phyloP scores from a whole-genome alignment of 2,797 vertebrate genomes.

The Cetoscarus ocellatus region DNA sequence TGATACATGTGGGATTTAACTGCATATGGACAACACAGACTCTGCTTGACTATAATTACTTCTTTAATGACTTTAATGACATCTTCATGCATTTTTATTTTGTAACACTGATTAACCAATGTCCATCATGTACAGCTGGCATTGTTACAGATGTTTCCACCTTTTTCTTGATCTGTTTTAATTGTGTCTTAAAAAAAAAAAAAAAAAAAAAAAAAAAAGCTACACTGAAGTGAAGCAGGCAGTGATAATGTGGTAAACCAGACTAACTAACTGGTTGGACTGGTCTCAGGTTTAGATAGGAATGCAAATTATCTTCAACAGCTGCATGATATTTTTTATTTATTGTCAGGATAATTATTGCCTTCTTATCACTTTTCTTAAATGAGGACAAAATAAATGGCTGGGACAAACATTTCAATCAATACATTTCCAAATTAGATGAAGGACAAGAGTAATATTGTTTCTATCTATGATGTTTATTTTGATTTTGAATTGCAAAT shows the following conservation, averaged over 20 bases:
- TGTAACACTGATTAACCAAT: not conserved
- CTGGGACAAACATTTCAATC: no score
- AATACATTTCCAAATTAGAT: no score
- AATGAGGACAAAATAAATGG: no score
- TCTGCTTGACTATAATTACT: not conserved
- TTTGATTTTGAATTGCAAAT: no score
- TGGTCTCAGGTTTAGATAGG: slow-evolving; percentile 11
- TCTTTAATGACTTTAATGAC: not conserved
- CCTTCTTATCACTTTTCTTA: no score
- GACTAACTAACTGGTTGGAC: slow-evolving; percentile 20
- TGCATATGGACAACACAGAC: slow-evolving; percentile 4
- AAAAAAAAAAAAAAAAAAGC: not conserved
- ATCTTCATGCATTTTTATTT: not conserved
- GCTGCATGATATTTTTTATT: no score
- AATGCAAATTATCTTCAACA: no score
- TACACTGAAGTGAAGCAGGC: not conserved
- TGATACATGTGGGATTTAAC: not conserved
- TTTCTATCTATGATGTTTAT: no score
- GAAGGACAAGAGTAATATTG: no score
- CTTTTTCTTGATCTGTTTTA: not conserved
- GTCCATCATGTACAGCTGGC: not conserved
- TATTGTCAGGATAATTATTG: no score
- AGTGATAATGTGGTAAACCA: not conserved
- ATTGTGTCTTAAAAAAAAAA: not conserved
- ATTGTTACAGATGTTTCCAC: not conserved